These are phyloP conservation scores for Benitochromis conjunctus DNA, from an alignment of 2,113 vertebrate genomes.

Conservation along the genomic window DNA sequence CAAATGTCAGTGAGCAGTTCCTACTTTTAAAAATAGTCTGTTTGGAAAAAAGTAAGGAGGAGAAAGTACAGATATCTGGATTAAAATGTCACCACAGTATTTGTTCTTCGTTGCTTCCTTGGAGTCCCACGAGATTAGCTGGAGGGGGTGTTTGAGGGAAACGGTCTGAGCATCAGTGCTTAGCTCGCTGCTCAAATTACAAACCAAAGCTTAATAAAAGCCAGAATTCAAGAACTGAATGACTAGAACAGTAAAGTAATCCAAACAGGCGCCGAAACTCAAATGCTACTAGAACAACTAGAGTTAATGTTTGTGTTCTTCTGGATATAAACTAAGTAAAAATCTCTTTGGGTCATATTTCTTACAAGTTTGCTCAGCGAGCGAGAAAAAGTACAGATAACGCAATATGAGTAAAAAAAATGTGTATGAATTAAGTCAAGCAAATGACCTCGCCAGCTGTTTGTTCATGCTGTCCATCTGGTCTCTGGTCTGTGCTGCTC, in stretches of 20 bases:
- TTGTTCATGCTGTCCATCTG: not conserved
- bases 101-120: not conserved
- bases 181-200: not conserved
- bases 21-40: not conserved
- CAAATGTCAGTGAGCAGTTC: not conserved
- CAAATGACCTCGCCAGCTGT: not conserved
- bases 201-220: not conserved
- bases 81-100: not conserved
- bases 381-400: not conserved
- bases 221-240: not conserved
- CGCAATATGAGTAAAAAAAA: not conserved
- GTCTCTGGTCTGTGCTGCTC: not conserved
- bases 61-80: not conserved
- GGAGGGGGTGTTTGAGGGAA: not conserved
- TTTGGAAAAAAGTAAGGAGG: not conserved
- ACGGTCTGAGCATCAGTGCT: fast-evolving
- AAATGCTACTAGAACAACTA: not conserved
- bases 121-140: not conserved
- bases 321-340: not conserved
- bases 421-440: not conserved
- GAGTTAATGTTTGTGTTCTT: not conserved
- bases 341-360: not conserved
- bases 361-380: not conserved
- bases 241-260: not conserved
- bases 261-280: not conserved